Evolutionary conservation across 2,888 invertebrate species (phyloP).

Genomic region (Himalopsyche kuldschensis): DNA sequence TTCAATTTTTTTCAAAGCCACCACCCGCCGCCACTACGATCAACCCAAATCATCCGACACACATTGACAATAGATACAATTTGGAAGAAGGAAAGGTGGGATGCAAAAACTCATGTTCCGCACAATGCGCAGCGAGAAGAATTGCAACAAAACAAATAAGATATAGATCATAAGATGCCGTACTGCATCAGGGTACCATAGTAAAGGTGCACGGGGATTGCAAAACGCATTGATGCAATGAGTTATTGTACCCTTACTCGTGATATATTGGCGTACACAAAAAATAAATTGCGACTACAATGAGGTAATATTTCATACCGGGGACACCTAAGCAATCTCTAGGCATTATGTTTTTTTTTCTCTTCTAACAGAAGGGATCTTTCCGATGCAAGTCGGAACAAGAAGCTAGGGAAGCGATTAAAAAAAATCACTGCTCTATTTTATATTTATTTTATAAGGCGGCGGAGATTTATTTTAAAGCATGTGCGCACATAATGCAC

Average conservation of each 20-base stretch:
- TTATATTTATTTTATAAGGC: not conserved
- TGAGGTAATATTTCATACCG: constrained; percentile 36
- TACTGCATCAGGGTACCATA: constrained; percentile 3
- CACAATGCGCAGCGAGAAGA: constrained; percentile 33
- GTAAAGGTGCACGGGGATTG: constrained; percentile 24
- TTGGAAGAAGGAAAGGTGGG: constrained; percentile 9
- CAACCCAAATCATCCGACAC: constrained; percentile 24
- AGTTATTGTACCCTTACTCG: constrained; percentile 37
- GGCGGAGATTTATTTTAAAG: not conserved
- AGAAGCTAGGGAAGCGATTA: not conserved
- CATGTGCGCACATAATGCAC: not conserved
- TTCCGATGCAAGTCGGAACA: not conserved
- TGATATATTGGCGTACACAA: constrained; percentile 38
- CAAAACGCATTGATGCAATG: constrained; percentile 36
- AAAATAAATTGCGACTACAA: constrained; percentile 39
- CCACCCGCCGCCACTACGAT: constrained; percentile 16
- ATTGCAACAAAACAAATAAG: constrained; percentile 40
- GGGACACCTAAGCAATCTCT: constrained; percentile 35
- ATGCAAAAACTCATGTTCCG: not conserved
- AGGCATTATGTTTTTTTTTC: not conserved
- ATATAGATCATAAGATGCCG: constrained; percentile 38
- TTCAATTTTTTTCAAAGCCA: not conserved
- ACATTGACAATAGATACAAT: constrained; percentile 17
- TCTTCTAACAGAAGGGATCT: not conserved
- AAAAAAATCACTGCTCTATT: not conserved